phyloP scores from a whole-genome alignment of 2,797 vertebrate species.

The Anisognathus igniventris region DNA sequence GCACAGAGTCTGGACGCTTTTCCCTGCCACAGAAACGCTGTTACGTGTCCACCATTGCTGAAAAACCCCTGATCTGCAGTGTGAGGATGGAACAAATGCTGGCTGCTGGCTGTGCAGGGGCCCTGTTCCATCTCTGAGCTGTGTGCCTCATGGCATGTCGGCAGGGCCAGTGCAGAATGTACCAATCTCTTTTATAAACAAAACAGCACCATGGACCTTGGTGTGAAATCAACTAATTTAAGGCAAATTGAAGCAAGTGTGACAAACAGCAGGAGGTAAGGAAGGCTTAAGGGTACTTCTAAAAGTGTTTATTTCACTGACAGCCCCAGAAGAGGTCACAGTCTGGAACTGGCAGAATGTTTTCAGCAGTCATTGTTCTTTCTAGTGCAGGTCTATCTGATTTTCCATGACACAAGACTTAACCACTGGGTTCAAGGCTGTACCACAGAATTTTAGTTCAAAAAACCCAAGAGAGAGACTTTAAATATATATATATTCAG shows the following conservation, averaged over 20 bases:
- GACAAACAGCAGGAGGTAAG: not conserved
- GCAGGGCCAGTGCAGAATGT: not conserved
- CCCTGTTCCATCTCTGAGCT: not conserved
- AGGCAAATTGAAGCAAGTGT: not conserved
- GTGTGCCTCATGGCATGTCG: not conserved
- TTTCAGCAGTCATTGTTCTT: not conserved
- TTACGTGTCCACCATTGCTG: not conserved
- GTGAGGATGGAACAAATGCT: not conserved
- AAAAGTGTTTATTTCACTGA: not conserved
- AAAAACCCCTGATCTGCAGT: not conserved
- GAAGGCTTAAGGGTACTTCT: not conserved
- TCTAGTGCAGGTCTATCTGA: not conserved
- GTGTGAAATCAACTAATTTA: not conserved
- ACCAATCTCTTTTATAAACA: not conserved
- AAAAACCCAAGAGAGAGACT: not conserved
- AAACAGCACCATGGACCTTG: not conserved
- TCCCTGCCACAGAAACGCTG: not conserved
- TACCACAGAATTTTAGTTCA: not conserved
- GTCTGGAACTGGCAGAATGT: not conserved
- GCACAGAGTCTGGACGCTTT: not conserved
- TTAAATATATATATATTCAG: not conserved
- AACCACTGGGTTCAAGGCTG: not conserved
- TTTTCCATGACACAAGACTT: not conserved
- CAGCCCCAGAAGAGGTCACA: not conserved
- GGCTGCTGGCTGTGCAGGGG: not conserved